A percentile compares a stretch with the other conserved stretches of the same genome.
Conservation (phyloP, 1,140 invertebrate genomes). For the Macrobrachium nipponense region DNA sequence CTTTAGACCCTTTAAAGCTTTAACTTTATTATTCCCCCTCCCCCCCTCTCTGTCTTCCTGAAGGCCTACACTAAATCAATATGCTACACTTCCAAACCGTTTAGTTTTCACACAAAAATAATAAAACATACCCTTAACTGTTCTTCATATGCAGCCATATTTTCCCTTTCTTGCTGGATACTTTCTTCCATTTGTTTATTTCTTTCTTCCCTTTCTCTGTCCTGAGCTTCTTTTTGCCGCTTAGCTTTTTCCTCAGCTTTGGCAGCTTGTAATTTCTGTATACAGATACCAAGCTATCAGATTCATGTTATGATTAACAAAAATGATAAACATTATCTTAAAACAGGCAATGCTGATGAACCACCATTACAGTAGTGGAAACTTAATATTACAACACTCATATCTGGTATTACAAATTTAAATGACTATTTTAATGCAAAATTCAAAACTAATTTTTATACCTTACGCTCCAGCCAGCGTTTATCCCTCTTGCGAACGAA, state of each 20-base stretch:
- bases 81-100: too few relatives aligned
- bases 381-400: background rate
- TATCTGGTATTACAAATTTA: background rate
- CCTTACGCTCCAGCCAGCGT: constrained; percentile 79
- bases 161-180: constrained; percentile 33
- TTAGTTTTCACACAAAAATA: too few relatives aligned
- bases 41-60: too few relatives aligned
- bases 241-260: constrained; percentile 44
- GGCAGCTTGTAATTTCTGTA: constrained; percentile 46
- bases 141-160: constrained; percentile 45
- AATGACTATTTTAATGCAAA: background rate
- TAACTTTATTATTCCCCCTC: too few relatives aligned
- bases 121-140: constrained; percentile 23
- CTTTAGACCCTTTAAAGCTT: too few relatives aligned
- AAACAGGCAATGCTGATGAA: background rate
- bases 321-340: too few relatives aligned
- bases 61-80: too few relatives aligned
- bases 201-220: constrained; percentile 35
- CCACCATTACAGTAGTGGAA: background rate
- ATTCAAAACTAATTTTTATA: constrained; percentile 14
- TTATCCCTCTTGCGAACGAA: constrained; percentile 94
- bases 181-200: constrained; percentile 38
- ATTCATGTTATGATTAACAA: too few relatives aligned
- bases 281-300: background rate
- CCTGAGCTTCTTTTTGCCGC: constrained; percentile 31